Percentiles rank a stretch among this genome's conserved stretches.
Conservation (phyloP, 2,797 vertebrate species). For the Crypturellus tataupa region DNA sequence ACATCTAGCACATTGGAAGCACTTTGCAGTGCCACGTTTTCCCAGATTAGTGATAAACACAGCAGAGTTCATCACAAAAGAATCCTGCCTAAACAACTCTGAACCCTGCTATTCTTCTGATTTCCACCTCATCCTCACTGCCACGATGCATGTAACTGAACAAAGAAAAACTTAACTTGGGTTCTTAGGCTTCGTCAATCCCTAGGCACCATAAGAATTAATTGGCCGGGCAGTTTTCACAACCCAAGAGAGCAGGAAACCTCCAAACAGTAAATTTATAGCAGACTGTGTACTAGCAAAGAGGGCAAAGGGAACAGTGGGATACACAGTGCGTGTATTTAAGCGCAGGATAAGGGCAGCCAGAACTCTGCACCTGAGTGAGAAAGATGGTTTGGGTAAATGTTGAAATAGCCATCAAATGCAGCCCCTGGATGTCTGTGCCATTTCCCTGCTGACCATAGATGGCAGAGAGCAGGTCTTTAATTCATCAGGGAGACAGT, state of each 20-base stretch:
- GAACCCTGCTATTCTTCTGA: background rate
- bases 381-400: background rate
- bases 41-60: background rate
- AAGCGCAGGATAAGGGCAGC: background rate
- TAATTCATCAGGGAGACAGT: background rate
- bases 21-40: background rate
- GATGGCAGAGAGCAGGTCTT: background rate
- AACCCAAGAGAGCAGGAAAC: background rate
- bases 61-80: background rate
- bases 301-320: background rate
- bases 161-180: background rate
- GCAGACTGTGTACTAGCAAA: background rate
- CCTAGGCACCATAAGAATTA: constrained; percentile 13
- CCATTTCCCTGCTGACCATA: background rate
- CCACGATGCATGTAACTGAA: background rate
- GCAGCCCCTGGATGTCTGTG: background rate
- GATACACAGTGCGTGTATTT: background rate
- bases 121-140: background rate
- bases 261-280: background rate
- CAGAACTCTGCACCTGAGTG: accelerated
- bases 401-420: background rate
- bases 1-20: background rate
- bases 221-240: background rate
- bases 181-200: constrained; percentile 25
- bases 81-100: background rate